Base-by-base conservation (phyloP, 2,797 vertebrate species). In the Neosilurus hyrtlii region DNA sequence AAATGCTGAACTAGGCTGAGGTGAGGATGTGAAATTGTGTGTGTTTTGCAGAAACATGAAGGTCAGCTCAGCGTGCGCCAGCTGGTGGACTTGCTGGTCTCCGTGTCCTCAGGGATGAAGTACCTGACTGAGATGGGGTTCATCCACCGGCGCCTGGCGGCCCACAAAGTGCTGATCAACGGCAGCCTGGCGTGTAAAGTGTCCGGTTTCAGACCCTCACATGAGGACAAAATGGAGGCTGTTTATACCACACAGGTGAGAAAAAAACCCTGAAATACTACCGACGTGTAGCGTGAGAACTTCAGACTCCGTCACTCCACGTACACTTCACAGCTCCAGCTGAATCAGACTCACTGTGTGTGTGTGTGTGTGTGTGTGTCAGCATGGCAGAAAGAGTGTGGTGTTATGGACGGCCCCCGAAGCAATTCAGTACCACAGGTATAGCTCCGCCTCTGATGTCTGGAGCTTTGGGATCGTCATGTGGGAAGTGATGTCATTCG, bases 401-500 rank as follows among this genome's bases (percentile, higher is more conserved):
- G 96, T 97, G 8, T 93, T 98, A 87, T 98, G 97, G 97, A 96
- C 94, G 0, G 96, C 97, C 70, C 97, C 97, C 0, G 97, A 99
- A 91, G 96, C 96, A 26, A 94, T 98, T 83, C 96, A 97, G 92
- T 97, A 96, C 80, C 96, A 95, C 11, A 96, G 97, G 86, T 98
- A 97, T 92, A 97, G 96, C 81, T 96, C 97, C 0, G 96, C 97
- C 88, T 97, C 96, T 0, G 97, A 98, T 0, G 97, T 98, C 14
- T 98, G 97, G 97, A 98, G 97, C 93, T 98, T 97, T 0, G 97
- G 96, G 30, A 96, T 99, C 9, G 94, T 97, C 91, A 98, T 98
- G 97, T 99, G 97, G 97, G 97, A 99, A 85, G 96, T 98, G 78
- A 97, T 98, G 97, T 97, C 97, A 86, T 99, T 95, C 0, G 97